Percentiles rank a stretch among this genome's conserved stretches.
These are phyloP conservation scores for Arctia plantaginis DNA, from an alignment of 2,888 invertebrate species.

Conservation along the genomic window DNA sequence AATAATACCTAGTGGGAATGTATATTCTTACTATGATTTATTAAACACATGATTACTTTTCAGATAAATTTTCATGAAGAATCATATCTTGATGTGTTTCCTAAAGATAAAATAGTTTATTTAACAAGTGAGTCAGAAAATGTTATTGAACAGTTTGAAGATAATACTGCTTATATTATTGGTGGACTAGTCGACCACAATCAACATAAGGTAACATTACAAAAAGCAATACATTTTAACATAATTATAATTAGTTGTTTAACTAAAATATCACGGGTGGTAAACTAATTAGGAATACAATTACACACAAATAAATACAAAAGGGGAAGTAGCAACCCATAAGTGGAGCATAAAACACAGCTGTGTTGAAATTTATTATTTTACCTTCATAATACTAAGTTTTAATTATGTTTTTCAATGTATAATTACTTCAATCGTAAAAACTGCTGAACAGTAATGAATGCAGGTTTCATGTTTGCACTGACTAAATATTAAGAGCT, in stretches of 20 bases:
- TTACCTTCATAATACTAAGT: not conserved
- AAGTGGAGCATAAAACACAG: not conserved
- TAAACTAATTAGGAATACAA: not conserved
- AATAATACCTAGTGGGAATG: not conserved
- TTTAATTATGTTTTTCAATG: too few relatives aligned
- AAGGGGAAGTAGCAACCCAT: too few relatives aligned
- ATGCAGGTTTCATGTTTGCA: too few relatives aligned
- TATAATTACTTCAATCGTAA: too few relatives aligned
- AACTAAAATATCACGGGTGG: too few relatives aligned
- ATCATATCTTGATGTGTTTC: conserved; percentile 90
- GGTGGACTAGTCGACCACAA: conserved; percentile 99
- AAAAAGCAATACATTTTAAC: not conserved
- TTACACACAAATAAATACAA: not conserved
- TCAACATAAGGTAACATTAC: conserved; percentile 90
- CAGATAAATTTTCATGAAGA: conserved; percentile 90
- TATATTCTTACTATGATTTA: not conserved
- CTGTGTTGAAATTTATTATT: not conserved
- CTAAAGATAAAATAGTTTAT: conserved; percentile 93
- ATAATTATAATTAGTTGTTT: not conserved
- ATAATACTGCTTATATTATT: conserved; percentile 95
- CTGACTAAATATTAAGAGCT: too few relatives aligned
- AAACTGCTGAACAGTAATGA: too few relatives aligned
- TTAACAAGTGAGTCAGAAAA: conserved; percentile 97
- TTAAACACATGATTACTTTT: conserved; percentile 14
- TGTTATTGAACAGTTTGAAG: conserved; percentile 90